Conservation (phyloP, 2,113 vertebrate genomes). For the Microcebus griseorufus region DNA sequence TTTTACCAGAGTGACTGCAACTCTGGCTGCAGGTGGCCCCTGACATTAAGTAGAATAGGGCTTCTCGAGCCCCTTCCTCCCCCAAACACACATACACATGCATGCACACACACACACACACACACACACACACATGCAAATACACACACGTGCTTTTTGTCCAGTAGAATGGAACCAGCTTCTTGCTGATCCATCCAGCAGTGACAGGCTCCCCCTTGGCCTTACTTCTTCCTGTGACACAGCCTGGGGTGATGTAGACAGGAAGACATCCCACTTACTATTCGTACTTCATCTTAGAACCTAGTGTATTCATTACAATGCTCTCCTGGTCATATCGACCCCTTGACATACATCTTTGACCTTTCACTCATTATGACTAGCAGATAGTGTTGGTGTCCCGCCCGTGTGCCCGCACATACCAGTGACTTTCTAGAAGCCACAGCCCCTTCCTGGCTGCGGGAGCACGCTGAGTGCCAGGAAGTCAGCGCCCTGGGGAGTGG, state of each 20-base stretch:
- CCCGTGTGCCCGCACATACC: fast-evolving
- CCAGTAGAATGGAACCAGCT: background rate
- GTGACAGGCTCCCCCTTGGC: background rate
- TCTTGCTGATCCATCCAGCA: background rate
- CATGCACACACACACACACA: too few relatives aligned
- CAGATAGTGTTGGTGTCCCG: too few relatives aligned
- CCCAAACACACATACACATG: background rate
- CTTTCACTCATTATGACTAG: background rate
- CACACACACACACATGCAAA: too few relatives aligned
- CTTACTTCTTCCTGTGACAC: background rate
- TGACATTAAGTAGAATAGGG: background rate
- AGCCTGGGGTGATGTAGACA: background rate
- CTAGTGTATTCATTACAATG: background rate
- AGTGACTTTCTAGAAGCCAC: background rate
- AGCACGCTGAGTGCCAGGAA: background rate
- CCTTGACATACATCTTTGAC: background rate
- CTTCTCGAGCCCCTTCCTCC: background rate
- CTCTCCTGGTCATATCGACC: background rate
- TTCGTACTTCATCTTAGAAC: background rate
- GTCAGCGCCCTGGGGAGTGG: background rate
- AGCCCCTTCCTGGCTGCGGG: background rate
- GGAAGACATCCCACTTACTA: background rate
- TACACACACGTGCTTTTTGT: background rate
- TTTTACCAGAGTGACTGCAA: too few relatives aligned
- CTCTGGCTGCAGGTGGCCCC: background rate